Conservation (phyloP, 2,797 vertebrate species). For the Pygocentrus nattereri region DNA sequence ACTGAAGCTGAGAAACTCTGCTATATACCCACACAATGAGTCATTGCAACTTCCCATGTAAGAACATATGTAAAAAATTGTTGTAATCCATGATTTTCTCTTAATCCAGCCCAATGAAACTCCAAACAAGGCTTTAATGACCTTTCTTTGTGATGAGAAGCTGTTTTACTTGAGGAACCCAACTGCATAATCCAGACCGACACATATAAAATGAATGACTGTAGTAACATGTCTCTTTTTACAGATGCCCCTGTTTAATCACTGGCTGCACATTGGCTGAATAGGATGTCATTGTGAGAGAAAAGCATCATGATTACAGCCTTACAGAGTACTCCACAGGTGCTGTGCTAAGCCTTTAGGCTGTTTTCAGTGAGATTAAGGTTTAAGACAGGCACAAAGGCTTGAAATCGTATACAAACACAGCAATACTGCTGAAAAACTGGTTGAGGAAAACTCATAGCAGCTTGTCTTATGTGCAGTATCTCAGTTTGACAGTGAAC, state of each 20-base stretch:
- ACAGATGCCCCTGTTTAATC: background rate
- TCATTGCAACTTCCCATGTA: background rate
- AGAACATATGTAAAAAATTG: background rate
- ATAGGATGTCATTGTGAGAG: background rate
- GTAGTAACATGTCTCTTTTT: background rate
- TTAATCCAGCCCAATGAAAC: background rate
- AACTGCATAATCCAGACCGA: constrained; percentile 6
- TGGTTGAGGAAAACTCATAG: background rate
- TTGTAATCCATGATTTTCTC: background rate
- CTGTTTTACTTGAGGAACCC: background rate
- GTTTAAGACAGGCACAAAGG: background rate
- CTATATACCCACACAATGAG: background rate
- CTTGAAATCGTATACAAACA: background rate
- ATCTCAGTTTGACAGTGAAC: background rate
- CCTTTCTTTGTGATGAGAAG: background rate
- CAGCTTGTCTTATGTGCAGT: background rate
- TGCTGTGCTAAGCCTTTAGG: background rate
- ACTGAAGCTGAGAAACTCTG: no score
- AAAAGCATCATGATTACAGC: background rate
- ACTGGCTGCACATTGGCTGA: background rate
- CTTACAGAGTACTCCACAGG: background rate
- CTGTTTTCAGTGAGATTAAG: background rate
- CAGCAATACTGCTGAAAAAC: background rate
- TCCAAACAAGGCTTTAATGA: background rate
- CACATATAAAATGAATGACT: background rate